Evolutionary conservation across 2,888 invertebrate genomes (phyloP).

Genomic region (Limnephilus lunatus): DNA sequence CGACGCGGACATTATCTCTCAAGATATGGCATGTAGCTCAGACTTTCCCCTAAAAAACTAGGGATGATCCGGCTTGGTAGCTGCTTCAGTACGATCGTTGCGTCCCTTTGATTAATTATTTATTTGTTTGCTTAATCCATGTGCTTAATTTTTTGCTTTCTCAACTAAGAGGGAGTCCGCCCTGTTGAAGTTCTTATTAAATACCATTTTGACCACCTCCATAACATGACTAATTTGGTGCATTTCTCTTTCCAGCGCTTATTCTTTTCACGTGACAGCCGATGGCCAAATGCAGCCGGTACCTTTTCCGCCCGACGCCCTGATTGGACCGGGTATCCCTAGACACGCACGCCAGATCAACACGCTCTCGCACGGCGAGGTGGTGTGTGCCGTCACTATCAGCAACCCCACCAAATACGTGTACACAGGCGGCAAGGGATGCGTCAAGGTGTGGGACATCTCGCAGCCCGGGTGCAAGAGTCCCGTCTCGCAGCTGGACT

Average conservation of each 20-base stretch:
- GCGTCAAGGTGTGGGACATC: conserved; percentile 98
- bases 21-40: too few relatives aligned
- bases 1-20: too few relatives aligned
- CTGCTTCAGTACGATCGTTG: too few relatives aligned
- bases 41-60: too few relatives aligned
- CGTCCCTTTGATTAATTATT: too few relatives aligned
- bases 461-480: conserved; percentile 91
- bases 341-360: conserved; percentile 94
- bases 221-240: not conserved
- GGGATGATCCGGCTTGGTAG: too few relatives aligned
- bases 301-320: conserved; percentile 95
- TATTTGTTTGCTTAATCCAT: too few relatives aligned
- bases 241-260: conserved; percentile 83
- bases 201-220: not conserved
- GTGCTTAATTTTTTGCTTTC: too few relatives aligned
- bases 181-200: too few relatives aligned
- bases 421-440: conserved; percentile 97
- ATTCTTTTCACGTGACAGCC: conserved; percentile 95
- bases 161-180: too few relatives aligned
- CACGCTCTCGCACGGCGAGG: conserved; percentile 96
- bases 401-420: conserved; percentile 95
- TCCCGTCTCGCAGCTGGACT: conserved; percentile 94
- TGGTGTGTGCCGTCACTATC: conserved; percentile 97
- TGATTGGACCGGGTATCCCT: conserved; percentile 95
- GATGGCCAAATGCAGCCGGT: conserved; percentile 95